These are phyloP conservation scores for Synergus umbraculus DNA, from an alignment of 2,888 invertebrate genomes.

Conservation along the genomic window DNA sequence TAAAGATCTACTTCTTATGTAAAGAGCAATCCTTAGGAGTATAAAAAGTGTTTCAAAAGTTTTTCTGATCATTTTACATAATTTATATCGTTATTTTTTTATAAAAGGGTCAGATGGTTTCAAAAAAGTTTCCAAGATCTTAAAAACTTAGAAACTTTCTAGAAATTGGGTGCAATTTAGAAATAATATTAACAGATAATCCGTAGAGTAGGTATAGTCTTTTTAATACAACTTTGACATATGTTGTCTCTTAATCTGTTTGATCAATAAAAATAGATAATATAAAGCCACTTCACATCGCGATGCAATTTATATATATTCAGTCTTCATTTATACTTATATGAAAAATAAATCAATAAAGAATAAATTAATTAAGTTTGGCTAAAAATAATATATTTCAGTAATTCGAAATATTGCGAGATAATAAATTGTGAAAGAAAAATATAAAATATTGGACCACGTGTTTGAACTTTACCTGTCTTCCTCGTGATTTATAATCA, in stretches of 20 bases:
- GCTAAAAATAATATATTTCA: no score
- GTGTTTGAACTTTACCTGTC: conserved; percentile 4
- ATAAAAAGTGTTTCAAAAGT: background rate
- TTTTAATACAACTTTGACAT: no score
- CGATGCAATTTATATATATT: no score
- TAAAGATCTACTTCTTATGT: background rate
- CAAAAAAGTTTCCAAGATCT: background rate
- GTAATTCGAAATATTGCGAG: no score
- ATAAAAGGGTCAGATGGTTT: background rate
- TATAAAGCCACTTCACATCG: no score
- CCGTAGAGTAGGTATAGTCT: no score
- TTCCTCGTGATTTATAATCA: conserved; percentile 7
- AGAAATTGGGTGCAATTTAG: background rate
- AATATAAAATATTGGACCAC: background rate
- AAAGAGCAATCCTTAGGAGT: background rate
- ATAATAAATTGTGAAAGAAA: background rate
- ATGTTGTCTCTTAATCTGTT: no score
- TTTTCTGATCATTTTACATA: background rate
- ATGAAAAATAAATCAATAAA: no score
- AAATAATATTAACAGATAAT: no score
- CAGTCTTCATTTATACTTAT: no score
- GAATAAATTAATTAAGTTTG: no score
- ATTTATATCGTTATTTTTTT: background rate
- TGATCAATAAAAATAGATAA: no score
- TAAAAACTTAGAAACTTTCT: background rate